Conservation (phyloP, 1,140 invertebrate species). For the Cydia splendana region DNA sequence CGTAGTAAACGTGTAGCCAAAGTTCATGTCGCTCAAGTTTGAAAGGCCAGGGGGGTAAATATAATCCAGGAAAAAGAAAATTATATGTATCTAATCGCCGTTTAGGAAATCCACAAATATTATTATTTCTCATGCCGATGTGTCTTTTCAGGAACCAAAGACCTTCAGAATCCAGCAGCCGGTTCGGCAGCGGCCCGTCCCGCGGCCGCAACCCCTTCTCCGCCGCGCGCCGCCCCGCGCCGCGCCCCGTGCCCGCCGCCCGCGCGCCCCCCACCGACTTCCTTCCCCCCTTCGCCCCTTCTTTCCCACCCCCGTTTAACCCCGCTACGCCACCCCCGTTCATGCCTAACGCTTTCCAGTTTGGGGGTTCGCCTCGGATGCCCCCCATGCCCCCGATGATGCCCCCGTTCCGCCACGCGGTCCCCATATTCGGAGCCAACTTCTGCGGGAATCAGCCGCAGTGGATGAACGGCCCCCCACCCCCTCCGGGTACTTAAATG, state of each 20-base stretch:
- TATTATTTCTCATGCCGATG: not conserved
- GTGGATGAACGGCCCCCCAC: conserved; percentile 60
- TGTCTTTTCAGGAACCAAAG: conserved; percentile 48
- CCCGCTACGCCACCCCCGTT: conserved; percentile 47
- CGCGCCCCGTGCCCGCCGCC: conserved; percentile 46
- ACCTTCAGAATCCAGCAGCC: conserved; percentile 64
- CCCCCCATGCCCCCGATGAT: conserved; percentile 42
- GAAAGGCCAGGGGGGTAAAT: too few relatives aligned
- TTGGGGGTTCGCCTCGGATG: conserved; percentile 51
- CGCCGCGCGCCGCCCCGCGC: conserved; percentile 43
- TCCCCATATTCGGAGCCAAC: conserved; percentile 60
- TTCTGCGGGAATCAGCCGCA: conserved; percentile 53
- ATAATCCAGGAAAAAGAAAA: too few relatives aligned
- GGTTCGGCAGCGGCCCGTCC: conserved; percentile 64
- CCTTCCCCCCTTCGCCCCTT: conserved; percentile 45
- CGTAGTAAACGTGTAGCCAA: too few relatives aligned
- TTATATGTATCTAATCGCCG: too few relatives aligned
- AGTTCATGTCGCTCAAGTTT: too few relatives aligned
- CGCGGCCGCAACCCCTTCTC: conserved; percentile 56
- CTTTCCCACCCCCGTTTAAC: conserved; percentile 48
- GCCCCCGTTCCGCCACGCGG: conserved; percentile 52
- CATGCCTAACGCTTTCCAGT: conserved; percentile 51
- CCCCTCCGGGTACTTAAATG: conserved; percentile 67
- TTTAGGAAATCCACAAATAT: too few relatives aligned
- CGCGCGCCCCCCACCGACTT: conserved; percentile 49